Percentiles rank a stretch among this genome's conserved stretches.
phyloP scores from a whole-genome alignment of 2,888 invertebrate genomes.

The Drosophila multiciliata region DNA sequence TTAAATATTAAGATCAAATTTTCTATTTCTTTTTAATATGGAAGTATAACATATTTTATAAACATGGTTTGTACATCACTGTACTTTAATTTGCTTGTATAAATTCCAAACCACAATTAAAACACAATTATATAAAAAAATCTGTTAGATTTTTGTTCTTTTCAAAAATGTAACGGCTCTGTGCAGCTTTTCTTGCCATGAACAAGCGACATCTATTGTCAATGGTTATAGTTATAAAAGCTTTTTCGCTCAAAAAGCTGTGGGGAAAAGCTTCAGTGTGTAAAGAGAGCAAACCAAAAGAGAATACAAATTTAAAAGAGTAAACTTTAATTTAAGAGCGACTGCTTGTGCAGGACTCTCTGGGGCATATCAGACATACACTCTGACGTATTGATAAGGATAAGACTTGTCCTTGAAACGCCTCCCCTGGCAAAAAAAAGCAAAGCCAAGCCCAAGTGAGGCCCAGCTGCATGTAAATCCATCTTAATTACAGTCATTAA shows the following conservation, averaged over 20 bases:
- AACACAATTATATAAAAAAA: not conserved
- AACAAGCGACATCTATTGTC: slow-evolving; percentile 34
- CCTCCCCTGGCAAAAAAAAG: slow-evolving; percentile 1
- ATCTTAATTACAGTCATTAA: slow-evolving; percentile 67
- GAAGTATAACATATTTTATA: too few species aligned
- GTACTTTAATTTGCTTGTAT: too few species aligned
- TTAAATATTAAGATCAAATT: not conserved
- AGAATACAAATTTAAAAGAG: not conserved
- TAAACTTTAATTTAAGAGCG: slow-evolving; percentile 21
- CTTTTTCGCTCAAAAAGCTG: slow-evolving; percentile 3
- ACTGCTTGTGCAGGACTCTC: slow-evolving; percentile 5
- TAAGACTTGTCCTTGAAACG: slow-evolving; percentile 53
- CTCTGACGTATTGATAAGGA: slow-evolving; percentile 68
- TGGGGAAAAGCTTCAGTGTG: slow-evolving; percentile 34
- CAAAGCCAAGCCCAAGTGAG: slow-evolving; percentile 13
- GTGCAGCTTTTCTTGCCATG: not conserved
- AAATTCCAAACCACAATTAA: too few species aligned
- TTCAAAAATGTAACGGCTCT: not conserved
- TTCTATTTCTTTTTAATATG: too few species aligned
- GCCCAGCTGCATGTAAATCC: slow-evolving; percentile 44
- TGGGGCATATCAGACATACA: slow-evolving; percentile 13
- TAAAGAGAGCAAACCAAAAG: slow-evolving; percentile 4
- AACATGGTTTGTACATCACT: too few species aligned
- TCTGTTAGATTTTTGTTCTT: not conserved
- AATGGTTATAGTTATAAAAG: not conserved